These are phyloP conservation scores for Platorchestia sp. DNA, from an alignment of 1,140 invertebrate genomes.

Conservation along the genomic window DNA sequence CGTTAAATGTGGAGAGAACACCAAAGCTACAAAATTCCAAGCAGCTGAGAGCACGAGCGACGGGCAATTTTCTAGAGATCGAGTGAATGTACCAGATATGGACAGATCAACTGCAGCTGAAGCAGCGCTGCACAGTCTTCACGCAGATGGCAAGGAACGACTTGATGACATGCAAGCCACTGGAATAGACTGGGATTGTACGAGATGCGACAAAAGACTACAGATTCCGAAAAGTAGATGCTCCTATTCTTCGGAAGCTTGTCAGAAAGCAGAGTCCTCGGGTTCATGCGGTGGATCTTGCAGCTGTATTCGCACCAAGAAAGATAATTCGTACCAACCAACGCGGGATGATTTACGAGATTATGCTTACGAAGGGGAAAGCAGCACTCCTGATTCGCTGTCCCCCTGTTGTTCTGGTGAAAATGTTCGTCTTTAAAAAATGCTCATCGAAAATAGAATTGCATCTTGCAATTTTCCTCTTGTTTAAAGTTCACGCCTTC, in stretches of 20 bases:
- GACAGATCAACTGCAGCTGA: neutral
- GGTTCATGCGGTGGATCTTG: neutral
- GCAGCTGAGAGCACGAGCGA: neutral
- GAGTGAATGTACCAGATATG: neutral
- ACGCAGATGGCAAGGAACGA: neutral
- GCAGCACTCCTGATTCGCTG: slow-evolving; percentile 73
- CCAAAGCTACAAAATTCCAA: neutral
- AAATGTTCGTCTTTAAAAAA: neutral
- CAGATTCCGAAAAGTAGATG: neutral
- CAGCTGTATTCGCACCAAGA: neutral
- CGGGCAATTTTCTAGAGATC: neutral
- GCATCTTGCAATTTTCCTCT: neutral
- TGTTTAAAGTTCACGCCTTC: neutral
- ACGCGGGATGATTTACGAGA: slow-evolving; percentile 72
- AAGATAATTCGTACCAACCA: neutral
- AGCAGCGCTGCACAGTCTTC: neutral
- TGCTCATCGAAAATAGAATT: neutral
- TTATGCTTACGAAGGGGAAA: slow-evolving; percentile 74
- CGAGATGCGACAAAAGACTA: neutral
- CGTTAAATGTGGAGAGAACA: neutral
- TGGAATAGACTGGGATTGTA: neutral
- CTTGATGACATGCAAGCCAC: neutral
- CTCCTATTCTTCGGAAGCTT: neutral
- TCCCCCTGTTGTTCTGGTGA: slow-evolving; percentile 72
- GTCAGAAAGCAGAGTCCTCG: neutral